Conservation (phyloP, 2,888 invertebrate species). For the Morpho helenor region DNA sequence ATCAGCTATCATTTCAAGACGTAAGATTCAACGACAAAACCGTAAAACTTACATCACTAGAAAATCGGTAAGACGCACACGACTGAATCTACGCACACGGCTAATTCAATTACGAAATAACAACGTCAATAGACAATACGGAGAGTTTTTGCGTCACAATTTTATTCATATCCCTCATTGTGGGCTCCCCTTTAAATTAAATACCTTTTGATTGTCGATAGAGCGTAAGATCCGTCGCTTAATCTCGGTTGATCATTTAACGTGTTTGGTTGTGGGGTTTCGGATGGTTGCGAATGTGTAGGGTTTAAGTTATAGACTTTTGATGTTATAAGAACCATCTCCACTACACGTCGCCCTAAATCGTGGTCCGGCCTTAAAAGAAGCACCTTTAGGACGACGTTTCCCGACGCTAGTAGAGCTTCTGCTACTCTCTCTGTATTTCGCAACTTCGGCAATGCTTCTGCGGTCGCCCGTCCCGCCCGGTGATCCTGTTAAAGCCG, state of each 20-base stretch:
- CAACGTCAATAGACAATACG: slow-evolving; percentile 36
- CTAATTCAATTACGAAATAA: slow-evolving; percentile 46
- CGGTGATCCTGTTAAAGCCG: too few species aligned
- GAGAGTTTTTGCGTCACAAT: slow-evolving; percentile 36
- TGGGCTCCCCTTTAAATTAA: slow-evolving; percentile 34
- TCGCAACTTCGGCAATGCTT: too few species aligned
- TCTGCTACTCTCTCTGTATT: too few species aligned
- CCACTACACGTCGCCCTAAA: too few species aligned
- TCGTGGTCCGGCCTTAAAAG: too few species aligned
- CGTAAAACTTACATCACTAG: background rate
- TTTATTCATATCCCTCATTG: slow-evolving; percentile 29
- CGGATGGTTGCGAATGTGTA: slow-evolving; percentile 33
- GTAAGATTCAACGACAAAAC: too few species aligned
- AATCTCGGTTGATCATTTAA: slow-evolving; percentile 65
- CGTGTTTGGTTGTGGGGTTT: slow-evolving; percentile 39
- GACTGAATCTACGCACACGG: slow-evolving; percentile 22
- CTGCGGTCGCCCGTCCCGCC: too few species aligned
- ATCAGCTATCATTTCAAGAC: too few species aligned
- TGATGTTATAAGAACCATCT: too few species aligned
- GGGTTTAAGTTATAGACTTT: slow-evolving; percentile 30
- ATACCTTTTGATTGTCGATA: slow-evolving; percentile 55
- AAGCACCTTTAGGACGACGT: too few species aligned
- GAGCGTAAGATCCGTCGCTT: slow-evolving; percentile 57
- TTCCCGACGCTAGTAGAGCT: too few species aligned
- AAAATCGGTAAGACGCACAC: slow-evolving; percentile 17